Percentiles rank a stretch among this genome's conserved stretches.
phyloP scores from a whole-genome alignment of 1,140 invertebrate species.

The Drosophila teissieri region DNA sequence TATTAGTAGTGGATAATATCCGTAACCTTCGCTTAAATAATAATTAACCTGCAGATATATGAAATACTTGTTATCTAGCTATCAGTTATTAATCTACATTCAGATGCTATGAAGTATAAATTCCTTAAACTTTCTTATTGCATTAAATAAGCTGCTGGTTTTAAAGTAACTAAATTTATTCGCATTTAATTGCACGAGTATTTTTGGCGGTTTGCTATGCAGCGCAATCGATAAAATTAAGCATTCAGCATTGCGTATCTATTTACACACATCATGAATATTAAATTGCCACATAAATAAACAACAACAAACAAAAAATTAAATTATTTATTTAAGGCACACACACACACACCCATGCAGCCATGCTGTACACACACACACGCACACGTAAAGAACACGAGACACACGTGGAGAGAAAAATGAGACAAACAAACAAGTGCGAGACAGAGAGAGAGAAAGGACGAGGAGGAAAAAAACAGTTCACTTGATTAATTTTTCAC shows the following conservation, averaged over 20 bases:
- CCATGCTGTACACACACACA: background rate
- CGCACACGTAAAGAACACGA: background rate
- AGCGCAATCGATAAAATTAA: constrained; percentile 71
- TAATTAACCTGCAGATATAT: too few relatives aligned
- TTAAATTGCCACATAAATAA: constrained; percentile 69
- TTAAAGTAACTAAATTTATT: constrained; percentile 18
- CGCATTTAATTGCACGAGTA: constrained; percentile 25
- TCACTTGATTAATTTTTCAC: constrained; percentile 81
- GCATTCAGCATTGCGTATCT: constrained; percentile 79
- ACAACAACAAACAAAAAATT: constrained; percentile 42
- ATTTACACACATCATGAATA: constrained; percentile 80
- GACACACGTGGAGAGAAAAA: constrained; percentile 28
- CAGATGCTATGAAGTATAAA: too few relatives aligned
- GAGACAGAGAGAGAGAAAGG: constrained; percentile 18
- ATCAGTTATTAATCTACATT: too few relatives aligned
- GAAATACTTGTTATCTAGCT: too few relatives aligned
- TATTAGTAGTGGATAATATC: too few relatives aligned
- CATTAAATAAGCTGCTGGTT: background rate
- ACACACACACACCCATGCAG: background rate
- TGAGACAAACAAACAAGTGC: constrained; percentile 29
- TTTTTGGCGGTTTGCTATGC: constrained; percentile 33
- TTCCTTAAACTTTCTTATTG: too few relatives aligned
- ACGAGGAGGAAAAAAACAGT: constrained; percentile 37
- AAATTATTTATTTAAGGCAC: constrained; percentile 33
- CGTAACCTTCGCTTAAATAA: too few relatives aligned